Evolutionary conservation across 2,888 invertebrate species (phyloP), one percentile per base, ranked within the genome.

Genomic region (Rambutsinella grinnellia): DNA sequence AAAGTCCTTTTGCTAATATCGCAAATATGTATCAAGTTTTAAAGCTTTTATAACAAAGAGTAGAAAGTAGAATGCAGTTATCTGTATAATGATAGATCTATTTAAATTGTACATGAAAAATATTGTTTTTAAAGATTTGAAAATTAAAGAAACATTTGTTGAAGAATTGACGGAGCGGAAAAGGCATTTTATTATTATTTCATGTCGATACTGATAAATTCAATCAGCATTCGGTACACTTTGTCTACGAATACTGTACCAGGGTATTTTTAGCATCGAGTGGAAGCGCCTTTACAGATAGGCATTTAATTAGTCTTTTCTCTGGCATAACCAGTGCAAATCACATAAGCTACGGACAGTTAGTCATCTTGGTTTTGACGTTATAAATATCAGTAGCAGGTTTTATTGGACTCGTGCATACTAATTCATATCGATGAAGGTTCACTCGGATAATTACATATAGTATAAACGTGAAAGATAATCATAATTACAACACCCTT

Each of bases 401-500:
- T n/a, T n/a, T n/a, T n/a, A n/a, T n/a, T n/a, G n/a, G n/a, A n/a
- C n/a, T n/a, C n/a, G n/a, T n/a, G n/a, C n/a, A n/a, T 53, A 47
- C 17, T 10, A 62, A 17, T 70, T 70, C 62, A 71, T 71, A 63
- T 27, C 28, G 5, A 63, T 63, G 54, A 71, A 21, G 10, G 21
- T 71, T 71, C 71, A 63, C 71, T 63, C 47, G 71, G 61, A 57
- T 71, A n/a, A n/a, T n/a, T n/a, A 70, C 70, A 70, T 21, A n/a
- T 61, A n/a, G 21, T 23, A 60, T n/a, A 24, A 8, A 5, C 10
- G 44, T 8, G 21, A 51, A n/a, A 27, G 19, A 19, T 21, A 13
- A 46, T 71, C 49, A 24, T 19, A 74, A n/a, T 85, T 84, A 92
- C 84, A 93, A 89, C 74, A 95, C 93, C 86, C 95, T 89, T 86